Base-by-base conservation (phyloP, 2,888 invertebrate species). In the Scaptomyza reducta region DNA sequence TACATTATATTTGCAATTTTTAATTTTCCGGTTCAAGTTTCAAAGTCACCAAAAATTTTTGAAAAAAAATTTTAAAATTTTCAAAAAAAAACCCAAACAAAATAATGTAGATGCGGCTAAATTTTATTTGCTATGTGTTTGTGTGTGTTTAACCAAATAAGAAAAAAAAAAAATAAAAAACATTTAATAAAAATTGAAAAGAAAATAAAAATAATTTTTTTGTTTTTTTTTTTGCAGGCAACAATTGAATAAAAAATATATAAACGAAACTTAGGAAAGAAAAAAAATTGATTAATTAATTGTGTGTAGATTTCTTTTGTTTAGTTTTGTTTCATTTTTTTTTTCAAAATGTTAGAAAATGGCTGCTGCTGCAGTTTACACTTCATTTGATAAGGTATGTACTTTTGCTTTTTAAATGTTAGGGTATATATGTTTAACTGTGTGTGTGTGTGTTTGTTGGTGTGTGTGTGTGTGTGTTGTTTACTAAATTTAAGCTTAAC, bases 401-500 rank as follows among this genome's bases (percentile, higher is more conserved):
- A 71, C 61, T 69, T 31, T 69, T 11, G 6, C 6, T 27, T 27
- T 46, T 69, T 54, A 58, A 55, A 46, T 72, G 61, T 63, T 71
- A 69, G 63, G 62, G 65, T 73, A 64, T 72, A 60, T n/a, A 62
- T 69, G 66, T 79, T 44, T 56, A 66, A 10, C 46, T 61, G 14
- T 68, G 54, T 77, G 54, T 79, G 27, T 58, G 29, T 68, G 10
- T 6, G 29, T 60, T 13, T 68, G 49, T 77, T 45, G 61, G 47
- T 67, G 31, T 68, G 46, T 70, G 50, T 66, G 46, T 68, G 45
- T 65, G 38, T 69, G 51, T 66, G 78, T 27, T 27, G 27, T 56
- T 72, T 75, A 86, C 86, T 83, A 83, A 85, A 71, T 73, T 79
- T 83, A 83, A 79, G 82, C 82, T 83, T 83, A 83, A 83, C 82